A percentile compares a stretch with the other conserved stretches of the same genome.
Conservation (phyloP, 2,113 vertebrate species). For the Pelecanoides urinatrix region DNA sequence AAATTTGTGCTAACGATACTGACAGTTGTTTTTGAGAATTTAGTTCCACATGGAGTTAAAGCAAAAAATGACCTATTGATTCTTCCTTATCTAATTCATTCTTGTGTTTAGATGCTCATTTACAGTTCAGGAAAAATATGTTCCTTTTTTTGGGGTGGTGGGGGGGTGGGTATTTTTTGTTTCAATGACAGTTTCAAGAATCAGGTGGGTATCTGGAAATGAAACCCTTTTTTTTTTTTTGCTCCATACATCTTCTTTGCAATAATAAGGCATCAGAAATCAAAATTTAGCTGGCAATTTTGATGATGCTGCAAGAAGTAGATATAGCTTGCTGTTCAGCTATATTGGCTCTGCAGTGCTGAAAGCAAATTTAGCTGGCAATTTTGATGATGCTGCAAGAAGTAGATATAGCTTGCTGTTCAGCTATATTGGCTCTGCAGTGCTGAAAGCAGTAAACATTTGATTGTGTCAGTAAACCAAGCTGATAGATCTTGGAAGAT, state of each 20-base stretch:
- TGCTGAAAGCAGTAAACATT: slow-evolving; percentile 26
- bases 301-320: slow-evolving; percentile 38
- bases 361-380: slow-evolving; percentile 41
- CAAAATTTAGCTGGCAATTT: slow-evolving; percentile 55
- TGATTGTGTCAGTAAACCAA: slow-evolving; percentile 42
- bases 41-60: neutral
- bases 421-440: slow-evolving; percentile 25
- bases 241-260: slow-evolving; percentile 34
- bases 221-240: neutral
- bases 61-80: neutral
- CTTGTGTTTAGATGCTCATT: neutral
- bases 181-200: slow-evolving; percentile 5
- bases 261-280: slow-evolving; percentile 49
- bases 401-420: slow-evolving; percentile 47
- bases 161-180: neutral
- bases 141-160: neutral
- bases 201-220: slow-evolving; percentile 4
- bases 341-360: slow-evolving; percentile 10
- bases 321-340: slow-evolving; percentile 55
- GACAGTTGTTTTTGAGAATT: neutral
- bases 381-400: slow-evolving; percentile 57
- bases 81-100: neutral
- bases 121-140: neutral
- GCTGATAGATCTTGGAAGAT: slow-evolving; percentile 46
- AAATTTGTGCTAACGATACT: neutral